Evolutionary conservation across 2,113 vertebrate species (phyloP).

Genomic region (Myodes glareolus): DNA sequence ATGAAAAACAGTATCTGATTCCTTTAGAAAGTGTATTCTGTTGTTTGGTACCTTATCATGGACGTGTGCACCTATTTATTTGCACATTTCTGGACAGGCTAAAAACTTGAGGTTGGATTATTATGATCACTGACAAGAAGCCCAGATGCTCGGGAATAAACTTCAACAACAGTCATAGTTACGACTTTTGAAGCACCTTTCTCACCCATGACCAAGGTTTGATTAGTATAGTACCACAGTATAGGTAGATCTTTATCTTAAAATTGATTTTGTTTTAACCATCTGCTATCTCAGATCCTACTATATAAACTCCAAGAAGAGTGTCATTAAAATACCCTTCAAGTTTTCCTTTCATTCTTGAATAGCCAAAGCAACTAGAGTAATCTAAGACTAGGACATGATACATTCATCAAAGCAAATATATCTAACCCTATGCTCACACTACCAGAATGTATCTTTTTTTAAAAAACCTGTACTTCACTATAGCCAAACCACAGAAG

Average conservation of each 20-base stretch:
- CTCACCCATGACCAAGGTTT: not conserved
- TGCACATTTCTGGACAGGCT: not conserved
- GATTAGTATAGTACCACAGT: not conserved
- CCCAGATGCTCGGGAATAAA: not conserved
- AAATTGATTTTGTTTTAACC: not conserved
- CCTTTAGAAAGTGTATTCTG: constrained; percentile 29
- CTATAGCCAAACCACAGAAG: not conserved
- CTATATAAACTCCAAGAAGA: not conserved
- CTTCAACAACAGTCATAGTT: not conserved
- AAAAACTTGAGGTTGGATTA: not conserved
- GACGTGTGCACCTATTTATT: not conserved
- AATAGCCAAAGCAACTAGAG: not conserved
- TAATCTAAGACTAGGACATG: not conserved
- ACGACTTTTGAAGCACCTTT: not conserved
- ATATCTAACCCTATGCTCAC: not conserved
- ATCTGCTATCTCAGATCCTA: not conserved
- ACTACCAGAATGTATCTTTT: not conserved
- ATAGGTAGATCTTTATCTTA: not conserved
- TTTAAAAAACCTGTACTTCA: not conserved
- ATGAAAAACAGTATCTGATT: constrained; percentile 28
- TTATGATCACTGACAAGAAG: not conserved
- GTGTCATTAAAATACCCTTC: not conserved
- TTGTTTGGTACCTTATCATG: not conserved
- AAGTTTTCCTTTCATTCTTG: not conserved
- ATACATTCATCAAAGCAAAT: not conserved